Evolutionary conservation across 2,888 invertebrate genomes (phyloP), one percentile per base, ranked within the genome.

Genomic region (Hydrotaea diabolus): DNA sequence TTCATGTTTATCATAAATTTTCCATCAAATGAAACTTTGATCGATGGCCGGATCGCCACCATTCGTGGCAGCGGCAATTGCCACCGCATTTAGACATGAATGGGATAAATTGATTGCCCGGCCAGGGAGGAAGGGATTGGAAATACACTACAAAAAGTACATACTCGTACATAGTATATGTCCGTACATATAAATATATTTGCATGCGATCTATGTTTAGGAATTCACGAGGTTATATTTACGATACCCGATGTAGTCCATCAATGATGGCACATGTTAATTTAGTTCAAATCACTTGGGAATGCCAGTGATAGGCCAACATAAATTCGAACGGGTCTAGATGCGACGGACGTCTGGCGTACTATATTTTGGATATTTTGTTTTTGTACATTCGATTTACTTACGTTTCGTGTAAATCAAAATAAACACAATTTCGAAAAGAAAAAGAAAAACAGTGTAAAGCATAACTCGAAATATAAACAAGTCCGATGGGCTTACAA

Each of bases 401-500:
- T 74, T 55, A 3, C 46, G 21, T 55, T 64, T 80, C 66, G 17
- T 80, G 19, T 74, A 74, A 21, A 31, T 59, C 31, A 78, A 62
- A 23, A 39, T 55, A 55, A 73, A 39, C 21, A 39, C 15, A 73
- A 31, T 53, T n/a, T n/a, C n/a, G 15, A 2, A 46, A 46, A 57
- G 11, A 1, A 49, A 23, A 15, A 46, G 43, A 26, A 72, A 36
- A 19, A 39, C 39, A 62, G 64, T 62, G 64, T 31, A 76, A 76
- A 76, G 64, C 62, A 66, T 46, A 66, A 66, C 26, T 23, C 13
- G 53, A 57, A 49, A 66, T 55, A 23, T 77, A 53, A 66, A 77
- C 66, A 39, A 55, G 17, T 9, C 13, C 2, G 19, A 36, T 7
- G 7, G 2, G 31, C 31, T n/a, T n/a, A n/a, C n/a, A n/a, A 66